Conservation (phyloP, 2,797 vertebrate genomes). For the Falco novaeseelandiae region DNA sequence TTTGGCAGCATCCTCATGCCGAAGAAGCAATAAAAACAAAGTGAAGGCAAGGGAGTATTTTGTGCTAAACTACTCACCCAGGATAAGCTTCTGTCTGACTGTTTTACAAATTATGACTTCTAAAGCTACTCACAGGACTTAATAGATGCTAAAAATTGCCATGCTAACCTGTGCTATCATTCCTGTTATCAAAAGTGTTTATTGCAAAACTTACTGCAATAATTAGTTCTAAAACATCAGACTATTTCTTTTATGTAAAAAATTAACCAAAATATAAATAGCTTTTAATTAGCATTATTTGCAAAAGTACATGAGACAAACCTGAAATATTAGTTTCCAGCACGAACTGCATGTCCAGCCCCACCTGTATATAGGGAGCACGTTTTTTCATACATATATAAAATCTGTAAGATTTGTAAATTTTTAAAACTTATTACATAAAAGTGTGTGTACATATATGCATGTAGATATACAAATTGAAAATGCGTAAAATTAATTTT, state of each 20-base stretch:
- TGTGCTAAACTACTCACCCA: slow-evolving; percentile 29
- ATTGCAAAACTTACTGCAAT: background rate
- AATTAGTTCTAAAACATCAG: background rate
- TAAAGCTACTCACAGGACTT: background rate
- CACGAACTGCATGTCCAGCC: background rate
- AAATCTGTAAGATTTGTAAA: background rate
- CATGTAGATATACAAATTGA: background rate
- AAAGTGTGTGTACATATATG: background rate
- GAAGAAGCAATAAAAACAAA: slow-evolving; percentile 55
- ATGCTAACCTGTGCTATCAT: background rate
- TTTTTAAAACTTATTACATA: background rate
- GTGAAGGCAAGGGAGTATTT: slow-evolving; percentile 33
- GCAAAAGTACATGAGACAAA: background rate
- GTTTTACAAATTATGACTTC: slow-evolving; percentile 33
- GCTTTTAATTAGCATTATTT: slow-evolving; percentile 4
- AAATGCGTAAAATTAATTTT: background rate
- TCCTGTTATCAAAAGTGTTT: background rate
- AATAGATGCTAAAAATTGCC: slow-evolving; percentile 16
- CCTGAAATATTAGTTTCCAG: background rate
- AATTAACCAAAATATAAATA: background rate
- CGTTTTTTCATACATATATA: background rate
- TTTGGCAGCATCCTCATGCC: slow-evolving; percentile 14
- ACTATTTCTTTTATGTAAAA: background rate
- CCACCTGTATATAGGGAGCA: background rate
- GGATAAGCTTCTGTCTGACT: slow-evolving; percentile 26